Base-by-base conservation (phyloP, 2,113 vertebrate genomes). In the Colistium nudipinnis region DNA sequence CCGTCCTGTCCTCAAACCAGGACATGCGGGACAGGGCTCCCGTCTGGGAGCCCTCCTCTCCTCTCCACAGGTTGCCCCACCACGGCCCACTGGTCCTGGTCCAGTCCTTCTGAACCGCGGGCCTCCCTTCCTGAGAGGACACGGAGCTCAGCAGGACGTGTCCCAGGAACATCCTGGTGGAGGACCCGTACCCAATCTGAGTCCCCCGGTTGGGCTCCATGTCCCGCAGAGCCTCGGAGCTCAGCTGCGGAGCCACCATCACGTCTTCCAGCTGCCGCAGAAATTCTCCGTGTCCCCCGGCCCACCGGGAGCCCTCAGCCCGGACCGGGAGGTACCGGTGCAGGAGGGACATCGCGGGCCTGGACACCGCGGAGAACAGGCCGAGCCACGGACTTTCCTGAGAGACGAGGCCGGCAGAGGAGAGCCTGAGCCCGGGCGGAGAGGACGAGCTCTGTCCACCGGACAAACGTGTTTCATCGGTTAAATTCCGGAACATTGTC, bases 301-400 rank as follows among this genome's bases (percentile, higher is more conserved):
- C 5, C 74, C 76, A 74, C 0, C 55, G 67, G 31, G 35, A 3
- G 2, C 36, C 48, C 0, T 57, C 72, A 0, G 62, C 0, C 13
- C 39, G n/a, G 20, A 54, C 19, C 7, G 38, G 19, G 3, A 20
- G 20, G 20, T n/a, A n/a, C 20, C 19, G 9, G 70, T 91, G 88
- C 13, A 93, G 35, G 0, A 93, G 76, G 0, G 89, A 70, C 62
- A 90, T 28, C 2, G 89, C 88, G 4, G 92, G 90, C 91, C 91
- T 89, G 1, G 90, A 92, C 41, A 92, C 62, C n/a, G 79, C 49
- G 4, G 89, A 88, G 0, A 92, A 53, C 49, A 90, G 31, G 43
- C 87, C 81, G 30, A 91, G 78, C 93, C 92, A 92, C 75, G 92
- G 85, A 70, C 86, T 91, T 41, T 91, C 90, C 73, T 88, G 81